Conservation (phyloP, 2,113 vertebrate species). For the Heterotilapia buettikoferi region DNA sequence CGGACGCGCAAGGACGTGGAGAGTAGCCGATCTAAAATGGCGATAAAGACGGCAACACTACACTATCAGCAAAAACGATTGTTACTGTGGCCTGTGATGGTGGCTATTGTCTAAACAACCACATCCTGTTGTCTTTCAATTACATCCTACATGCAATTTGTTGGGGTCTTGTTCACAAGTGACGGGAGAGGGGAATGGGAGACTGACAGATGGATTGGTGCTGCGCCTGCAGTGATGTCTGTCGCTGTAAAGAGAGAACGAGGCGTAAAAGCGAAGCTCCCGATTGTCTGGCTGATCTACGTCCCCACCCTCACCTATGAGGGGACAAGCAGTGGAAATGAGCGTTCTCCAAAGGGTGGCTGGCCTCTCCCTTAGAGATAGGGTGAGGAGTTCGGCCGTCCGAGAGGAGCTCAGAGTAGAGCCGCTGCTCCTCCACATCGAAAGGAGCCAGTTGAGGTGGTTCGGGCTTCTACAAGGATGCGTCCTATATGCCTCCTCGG, state of each 20-base stretch:
- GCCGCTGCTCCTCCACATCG: neutral
- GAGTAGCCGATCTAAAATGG: neutral
- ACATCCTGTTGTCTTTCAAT: neutral
- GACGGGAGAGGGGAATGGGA: neutral
- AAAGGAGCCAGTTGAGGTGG: neutral
- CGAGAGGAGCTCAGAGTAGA: neutral
- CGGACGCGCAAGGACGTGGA: conserved; percentile 8
- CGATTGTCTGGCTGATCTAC: neutral
- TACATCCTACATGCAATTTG: neutral
- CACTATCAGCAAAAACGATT: neutral
- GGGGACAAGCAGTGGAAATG: neutral
- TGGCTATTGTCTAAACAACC: neutral
- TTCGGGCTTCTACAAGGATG: neutral
- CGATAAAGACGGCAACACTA: neutral
- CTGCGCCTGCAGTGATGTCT: neutral
- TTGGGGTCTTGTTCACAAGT: neutral
- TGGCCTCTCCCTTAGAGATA: neutral
- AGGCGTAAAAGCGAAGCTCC: neutral
- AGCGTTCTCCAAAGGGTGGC: neutral
- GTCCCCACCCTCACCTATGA: neutral
- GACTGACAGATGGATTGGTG: neutral
- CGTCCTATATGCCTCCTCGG: neutral
- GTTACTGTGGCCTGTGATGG: neutral
- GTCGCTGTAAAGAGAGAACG: neutral
- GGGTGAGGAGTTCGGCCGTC: neutral